phyloP scores from a whole-genome alignment of 2,888 invertebrate species.

The Nephrocerus scutellatus region DNA sequence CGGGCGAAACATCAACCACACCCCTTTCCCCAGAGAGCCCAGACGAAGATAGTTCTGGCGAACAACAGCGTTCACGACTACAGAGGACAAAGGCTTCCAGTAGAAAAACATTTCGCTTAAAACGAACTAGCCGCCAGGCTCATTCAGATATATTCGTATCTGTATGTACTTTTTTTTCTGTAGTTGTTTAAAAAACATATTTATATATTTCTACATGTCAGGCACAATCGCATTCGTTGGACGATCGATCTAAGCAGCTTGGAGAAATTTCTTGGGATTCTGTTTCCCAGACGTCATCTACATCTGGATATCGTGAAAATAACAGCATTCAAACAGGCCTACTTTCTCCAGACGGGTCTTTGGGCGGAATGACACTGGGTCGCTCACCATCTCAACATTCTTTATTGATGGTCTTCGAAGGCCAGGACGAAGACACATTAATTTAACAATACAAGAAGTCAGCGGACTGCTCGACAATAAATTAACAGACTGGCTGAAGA shows the following conservation, averaged over 20 bases:
- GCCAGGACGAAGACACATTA: conserved; percentile 79
- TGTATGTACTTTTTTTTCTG: conserved; percentile 24
- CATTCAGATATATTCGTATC: conserved; percentile 58
- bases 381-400: conserved; percentile 72
- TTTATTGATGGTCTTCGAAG: conserved; percentile 66
- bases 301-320: conserved; percentile 75
- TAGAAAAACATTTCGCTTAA: conserved; percentile 83
- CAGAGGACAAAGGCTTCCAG: conserved; percentile 92
- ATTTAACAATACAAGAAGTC: conserved; percentile 63
- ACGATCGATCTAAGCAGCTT: conserved; percentile 36
- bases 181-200: neutral
- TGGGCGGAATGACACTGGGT: conserved; percentile 60
- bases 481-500: too few species aligned
- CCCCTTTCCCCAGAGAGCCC: conserved; percentile 69
- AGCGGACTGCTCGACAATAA: too few species aligned
- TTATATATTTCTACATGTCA: conserved; percentile 7
- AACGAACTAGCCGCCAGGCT: conserved; percentile 64
- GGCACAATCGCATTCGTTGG: conserved; percentile 32
- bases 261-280: conserved; percentile 75
- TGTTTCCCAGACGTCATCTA: conserved; percentile 76
- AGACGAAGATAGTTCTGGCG: conserved; percentile 61
- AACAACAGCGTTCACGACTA: conserved; percentile 58
- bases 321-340: conserved; percentile 51
- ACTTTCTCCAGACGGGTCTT: conserved; percentile 49
- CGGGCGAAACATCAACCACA: conserved; percentile 71